Evolutionary conservation across 1,140 invertebrate species (phyloP), one percentile per base, ranked within the genome.

Genomic region (Batillaria attramentaria): DNA sequence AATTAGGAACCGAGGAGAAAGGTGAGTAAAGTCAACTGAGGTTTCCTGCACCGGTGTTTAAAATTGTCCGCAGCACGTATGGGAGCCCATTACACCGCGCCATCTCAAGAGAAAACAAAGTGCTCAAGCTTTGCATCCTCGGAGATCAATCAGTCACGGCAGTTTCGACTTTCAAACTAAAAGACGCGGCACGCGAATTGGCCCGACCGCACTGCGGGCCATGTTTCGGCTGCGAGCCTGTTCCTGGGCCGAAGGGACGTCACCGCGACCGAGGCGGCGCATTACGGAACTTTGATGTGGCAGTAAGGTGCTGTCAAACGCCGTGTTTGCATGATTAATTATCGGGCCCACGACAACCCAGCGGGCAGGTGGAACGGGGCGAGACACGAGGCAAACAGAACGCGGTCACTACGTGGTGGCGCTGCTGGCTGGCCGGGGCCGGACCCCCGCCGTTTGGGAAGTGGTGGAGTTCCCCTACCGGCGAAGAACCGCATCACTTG

Each of bases 261-360:
- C 24, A 60, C 57, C 31, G 20, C 31, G 57, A 20, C 24, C 57
- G 57, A 60, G 20, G 57, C 57, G 24, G 24, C 57, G 57, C 57
- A 60, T 60, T 60, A 60, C 8, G 57, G 57, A 28, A 60, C 57
- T 60, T 60, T 60, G 57, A 60, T 60, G 57, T 60, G 57, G 57
- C 24, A 60, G 31, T 20, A 6, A 28, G 24, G 57, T n/a, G 57
- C 57, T 60, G 57, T 60, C 57, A 60, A 60, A 60, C 57, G 57
- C 57, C 57, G 57, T 60, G 57, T 60, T 60, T 60, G 57, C 57
- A 60, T 60, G 57, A 60, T 60, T 60, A 60, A 60, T 60, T 6
- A 60, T 28, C 24, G 31, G 57, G 20, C 24, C 57, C 57, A 60
- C 8, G 57, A 60, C 57, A 60, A 60, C 57, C 57, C 24, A 60